Percentiles rank a stretch among this genome's conserved stretches.
These are phyloP conservation scores for Lota lota DNA, from an alignment of 2,113 vertebrate species.

Conservation along the genomic window DNA sequence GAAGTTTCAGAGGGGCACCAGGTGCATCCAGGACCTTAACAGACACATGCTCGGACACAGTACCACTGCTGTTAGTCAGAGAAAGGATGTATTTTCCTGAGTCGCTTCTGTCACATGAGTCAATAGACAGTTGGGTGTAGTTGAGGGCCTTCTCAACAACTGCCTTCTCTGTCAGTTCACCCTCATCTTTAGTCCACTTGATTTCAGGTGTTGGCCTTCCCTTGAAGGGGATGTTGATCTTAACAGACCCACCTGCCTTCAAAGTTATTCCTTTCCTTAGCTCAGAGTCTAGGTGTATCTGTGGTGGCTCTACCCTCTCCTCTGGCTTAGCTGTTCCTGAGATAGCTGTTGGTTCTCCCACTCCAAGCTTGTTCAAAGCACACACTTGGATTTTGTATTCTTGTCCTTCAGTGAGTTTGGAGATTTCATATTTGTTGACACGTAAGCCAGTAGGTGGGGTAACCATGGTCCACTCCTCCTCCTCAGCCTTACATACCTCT, in stretches of 20 bases:
- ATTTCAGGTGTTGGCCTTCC: slow-evolving; percentile 92
- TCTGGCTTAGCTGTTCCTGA: slow-evolving; percentile 89
- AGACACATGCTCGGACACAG: slow-evolving; percentile 90
- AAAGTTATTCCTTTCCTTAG: slow-evolving; percentile 90
- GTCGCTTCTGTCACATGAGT: slow-evolving; percentile 92
- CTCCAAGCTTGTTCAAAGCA: slow-evolving; percentile 92
- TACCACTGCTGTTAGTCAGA: slow-evolving; percentile 90
- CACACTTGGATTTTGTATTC: slow-evolving; percentile 92
- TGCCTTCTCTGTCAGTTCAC: slow-evolving; percentile 84
- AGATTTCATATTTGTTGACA: slow-evolving; percentile 89
- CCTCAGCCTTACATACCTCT: slow-evolving; percentile 94
- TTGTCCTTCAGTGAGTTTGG: slow-evolving; percentile 89
- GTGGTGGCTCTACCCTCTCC: slow-evolving; percentile 88
- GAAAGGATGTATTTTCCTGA: slow-evolving; percentile 91
- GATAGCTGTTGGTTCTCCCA: slow-evolving; percentile 86
- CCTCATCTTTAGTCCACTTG: slow-evolving; percentile 90
- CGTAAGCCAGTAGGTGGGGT: slow-evolving; percentile 89
- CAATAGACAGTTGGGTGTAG: slow-evolving; percentile 92
- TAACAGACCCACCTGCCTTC: slow-evolving; percentile 89
- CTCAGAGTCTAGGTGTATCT: slow-evolving; percentile 92
- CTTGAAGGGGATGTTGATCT: slow-evolving; percentile 91
- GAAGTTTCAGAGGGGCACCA: slow-evolving; percentile 85
- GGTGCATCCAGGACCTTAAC: slow-evolving; percentile 97
- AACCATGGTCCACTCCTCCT: slow-evolving; percentile 91
- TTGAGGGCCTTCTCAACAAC: slow-evolving; percentile 86